Conservation (phyloP, 2,113 vertebrate genomes). For the Atherinomorus stipes region DNA sequence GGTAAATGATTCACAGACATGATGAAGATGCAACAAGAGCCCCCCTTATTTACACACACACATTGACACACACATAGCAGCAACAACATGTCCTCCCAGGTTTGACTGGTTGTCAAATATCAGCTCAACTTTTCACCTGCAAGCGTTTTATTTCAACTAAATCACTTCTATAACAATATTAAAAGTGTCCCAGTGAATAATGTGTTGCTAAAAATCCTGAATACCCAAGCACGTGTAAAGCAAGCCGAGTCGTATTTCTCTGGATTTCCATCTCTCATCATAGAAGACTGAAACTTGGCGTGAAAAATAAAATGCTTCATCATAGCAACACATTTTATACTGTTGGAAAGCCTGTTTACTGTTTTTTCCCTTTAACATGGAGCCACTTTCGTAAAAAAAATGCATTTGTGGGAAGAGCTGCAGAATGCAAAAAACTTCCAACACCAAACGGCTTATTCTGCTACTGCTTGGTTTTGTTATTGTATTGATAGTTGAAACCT, state of each 20-base stretch:
- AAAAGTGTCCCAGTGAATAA: slow-evolving; percentile 20
- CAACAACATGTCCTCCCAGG: slow-evolving; percentile 4
- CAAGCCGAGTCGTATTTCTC: background rate
- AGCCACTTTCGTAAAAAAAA: no score
- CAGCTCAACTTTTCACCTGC: slow-evolving; percentile 3
- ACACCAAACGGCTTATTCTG: no score
- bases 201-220: background rate
- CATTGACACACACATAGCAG: slow-evolving; percentile 14
- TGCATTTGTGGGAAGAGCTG: no score
- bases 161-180: slow-evolving; percentile 27
- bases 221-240: background rate
- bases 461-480: no score
- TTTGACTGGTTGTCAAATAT: slow-evolving; percentile 26
- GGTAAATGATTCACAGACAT: slow-evolving; percentile 59
- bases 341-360: no score
- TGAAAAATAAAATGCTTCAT: no score
- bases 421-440: no score
- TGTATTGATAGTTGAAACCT: no score
- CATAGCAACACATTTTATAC: no score
- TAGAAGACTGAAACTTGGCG: no score
- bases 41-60: background rate
- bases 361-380: no score
- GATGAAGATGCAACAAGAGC: slow-evolving; percentile 50
- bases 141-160: slow-evolving; percentile 6
- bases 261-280: background rate